Base-by-base conservation (phyloP, 2,797 vertebrate genomes). In the Chaetodon trifasciatus region DNA sequence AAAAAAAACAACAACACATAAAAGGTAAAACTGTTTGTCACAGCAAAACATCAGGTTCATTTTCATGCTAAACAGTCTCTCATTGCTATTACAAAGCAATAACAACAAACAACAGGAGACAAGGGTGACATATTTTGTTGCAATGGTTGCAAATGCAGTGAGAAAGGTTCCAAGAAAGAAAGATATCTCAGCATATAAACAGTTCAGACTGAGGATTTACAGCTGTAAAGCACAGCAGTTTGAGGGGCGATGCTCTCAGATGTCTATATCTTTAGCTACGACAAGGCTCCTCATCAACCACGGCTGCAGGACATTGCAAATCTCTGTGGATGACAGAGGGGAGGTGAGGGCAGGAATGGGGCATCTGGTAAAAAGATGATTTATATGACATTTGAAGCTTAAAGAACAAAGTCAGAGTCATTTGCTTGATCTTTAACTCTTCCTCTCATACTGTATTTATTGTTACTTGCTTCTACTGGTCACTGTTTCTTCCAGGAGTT, bases 291-390 rank as follows among this genome's bases (percentile, higher is more conserved):
- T 37, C 35, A n/a, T 63, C 60, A 73, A 70, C 72, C 67, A 19
- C 47, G 76, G 21, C 52, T 82, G 63, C 24, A 71, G 74, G 62
- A 84, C 76, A 76, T 72, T 78, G 61, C 83, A 72, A 86, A 85
- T 74, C 24, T 78, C 62, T 35, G 15, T 62, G 42, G 16, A 71
- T 35, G n/a, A 74, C 63, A 46, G 66, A 47, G 65, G 66, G 44
- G 37, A 63, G 28, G 17, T 21, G 13, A 69, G 32, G 47, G 40
- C 24, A 76, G 72, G 11, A 28, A 62, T 37, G 5, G 23, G 47
- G 21, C 52, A n/a, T 67, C 37, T 28, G 52, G 52, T 60, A 10
- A 32, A 58, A 75, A 76, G 40, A 61, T 19, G 17, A 60, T 46
- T 65, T 47, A 16, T 21, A 49, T 28, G 8, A 44, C 11, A 66